Conservation (phyloP, 2,888 invertebrate genomes). For the Cartodere bifasciata region DNA sequence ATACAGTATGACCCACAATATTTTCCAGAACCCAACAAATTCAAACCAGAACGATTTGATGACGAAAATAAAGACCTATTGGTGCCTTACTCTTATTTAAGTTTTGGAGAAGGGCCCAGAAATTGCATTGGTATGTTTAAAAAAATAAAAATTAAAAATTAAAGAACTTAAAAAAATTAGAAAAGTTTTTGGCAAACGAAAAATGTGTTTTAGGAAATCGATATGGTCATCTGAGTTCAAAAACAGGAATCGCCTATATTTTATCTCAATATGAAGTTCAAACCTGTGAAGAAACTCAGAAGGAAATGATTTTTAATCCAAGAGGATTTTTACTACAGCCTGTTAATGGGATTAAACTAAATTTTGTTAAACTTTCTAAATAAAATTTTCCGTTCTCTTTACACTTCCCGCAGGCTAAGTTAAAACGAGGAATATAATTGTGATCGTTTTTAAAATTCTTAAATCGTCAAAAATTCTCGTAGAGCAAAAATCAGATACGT, state of each 20-base stretch:
- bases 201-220: slow-evolving; percentile 6
- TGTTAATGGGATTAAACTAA: background rate
- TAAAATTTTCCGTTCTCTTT: too few relatives aligned
- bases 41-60: slow-evolving; percentile 31
- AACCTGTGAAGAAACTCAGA: background rate
- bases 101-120: slow-evolving; percentile 16
- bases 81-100: slow-evolving; percentile 10
- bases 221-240: slow-evolving; percentile 4
- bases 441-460: too few relatives aligned
- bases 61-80: slow-evolving; percentile 20
- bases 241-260: slow-evolving; percentile 6
- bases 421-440: too few relatives aligned
- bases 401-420: too few relatives aligned
- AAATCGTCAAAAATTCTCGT: too few relatives aligned
- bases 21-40: slow-evolving; percentile 30
- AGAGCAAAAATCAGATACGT: too few relatives aligned
- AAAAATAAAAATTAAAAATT: background rate
- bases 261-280: slow-evolving; percentile 3
- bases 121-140: slow-evolving; percentile 14
- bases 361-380: slow-evolving; percentile 3
- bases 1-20: slow-evolving; percentile 29
- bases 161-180: background rate
- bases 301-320: background rate
- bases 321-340: slow-evolving; percentile 6
- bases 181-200: background rate